Evolutionary conservation across 1,140 invertebrate species (phyloP).

Genomic region (Epicauta chinensis): DNA sequence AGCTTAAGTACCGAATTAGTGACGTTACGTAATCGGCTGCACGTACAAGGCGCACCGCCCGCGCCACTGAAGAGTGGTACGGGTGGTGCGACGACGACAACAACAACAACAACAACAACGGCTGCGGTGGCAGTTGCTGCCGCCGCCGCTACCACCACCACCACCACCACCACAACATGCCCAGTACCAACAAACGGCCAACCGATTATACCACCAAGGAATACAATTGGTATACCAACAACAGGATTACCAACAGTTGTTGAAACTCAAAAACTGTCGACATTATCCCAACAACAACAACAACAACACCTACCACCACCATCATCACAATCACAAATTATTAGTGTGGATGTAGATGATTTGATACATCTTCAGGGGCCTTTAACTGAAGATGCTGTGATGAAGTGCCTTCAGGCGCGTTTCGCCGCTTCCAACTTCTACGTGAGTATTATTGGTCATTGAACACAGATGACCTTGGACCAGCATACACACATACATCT

Average conservation of each 20-base stretch:
- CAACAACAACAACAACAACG: constrained; percentile 41
- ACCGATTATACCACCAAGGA: constrained; percentile 42
- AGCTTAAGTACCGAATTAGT: constrained; percentile 85
- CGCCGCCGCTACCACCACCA: too few species aligned
- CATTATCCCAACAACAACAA: constrained; percentile 39
- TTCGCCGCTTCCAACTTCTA: constrained; percentile 82
- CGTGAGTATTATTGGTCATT: constrained; percentile 57
- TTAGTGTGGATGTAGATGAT: constrained; percentile 60
- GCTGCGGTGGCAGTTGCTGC: too few species aligned
- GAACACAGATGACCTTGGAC: constrained; percentile 31
- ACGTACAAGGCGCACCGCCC: constrained; percentile 55
- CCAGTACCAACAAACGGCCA: constrained; percentile 38
- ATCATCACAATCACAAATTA: constrained; percentile 25
- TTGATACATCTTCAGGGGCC: constrained; percentile 87
- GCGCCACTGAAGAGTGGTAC: constrained; percentile 29
- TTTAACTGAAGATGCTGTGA: constrained; percentile 87
- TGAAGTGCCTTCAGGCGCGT: constrained; percentile 81
- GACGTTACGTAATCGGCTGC: constrained; percentile 77
- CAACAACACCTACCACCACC: constrained; percentile 40
- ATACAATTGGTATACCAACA: neutral
- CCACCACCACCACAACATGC: constrained; percentile 44
- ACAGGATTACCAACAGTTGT: constrained; percentile 10
- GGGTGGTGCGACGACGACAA: constrained; percentile 32
- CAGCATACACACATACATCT: constrained; percentile 10
- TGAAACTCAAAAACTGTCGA: constrained; percentile 2